Base-by-base conservation (phyloP, 2,113 vertebrate genomes). In the Malurus elegans region DNA sequence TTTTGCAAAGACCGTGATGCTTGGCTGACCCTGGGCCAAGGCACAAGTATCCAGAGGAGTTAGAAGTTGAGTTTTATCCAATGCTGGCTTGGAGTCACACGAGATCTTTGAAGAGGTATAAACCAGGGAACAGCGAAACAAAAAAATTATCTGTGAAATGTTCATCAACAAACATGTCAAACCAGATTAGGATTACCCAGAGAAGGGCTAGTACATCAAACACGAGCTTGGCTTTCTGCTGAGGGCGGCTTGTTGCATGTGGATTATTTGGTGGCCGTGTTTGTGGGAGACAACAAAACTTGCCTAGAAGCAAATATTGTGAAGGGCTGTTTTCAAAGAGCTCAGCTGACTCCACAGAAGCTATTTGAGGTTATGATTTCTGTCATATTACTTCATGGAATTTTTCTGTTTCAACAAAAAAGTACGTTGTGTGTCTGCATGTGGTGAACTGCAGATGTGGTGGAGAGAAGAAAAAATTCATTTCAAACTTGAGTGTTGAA, bases 1-100 rank as follows among this genome's bases (percentile, higher is more conserved):
- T 12, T 0, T 0, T 65, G 25, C 3, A 4, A 90, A 53, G 45
- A 40, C 20, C 0, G 0, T 0, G 0, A 32, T 53, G 58, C 21
- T 79, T 65, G 36, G 29, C n/a, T 57, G 40, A 85, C 12, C 36
- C 44, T 40, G 38, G 42, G 45, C 34, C 1, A 0, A 47, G 10
- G 29, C 56, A 54, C 18, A 47, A 48, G 23, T 14, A 29, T 5
- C 12, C 61, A 24, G 20, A 61, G 40, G 47, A 82, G 34, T 47
- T 72, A 53, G 32, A 93, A 75, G 28, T 3, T 71, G 48, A 65
- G 24, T 64, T 93, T 71, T 36, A 56, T 44, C 58, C 21, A 2
- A 34, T 31, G 42, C 25, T 40, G 47, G 11, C n/a, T 88, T 87
- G 50, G 54, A 91, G 79, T 72, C 84, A 65, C 26, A 31, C 18